Base-by-base conservation (phyloP, 2,888 invertebrate genomes). In the Alloplasta piceator region DNA sequence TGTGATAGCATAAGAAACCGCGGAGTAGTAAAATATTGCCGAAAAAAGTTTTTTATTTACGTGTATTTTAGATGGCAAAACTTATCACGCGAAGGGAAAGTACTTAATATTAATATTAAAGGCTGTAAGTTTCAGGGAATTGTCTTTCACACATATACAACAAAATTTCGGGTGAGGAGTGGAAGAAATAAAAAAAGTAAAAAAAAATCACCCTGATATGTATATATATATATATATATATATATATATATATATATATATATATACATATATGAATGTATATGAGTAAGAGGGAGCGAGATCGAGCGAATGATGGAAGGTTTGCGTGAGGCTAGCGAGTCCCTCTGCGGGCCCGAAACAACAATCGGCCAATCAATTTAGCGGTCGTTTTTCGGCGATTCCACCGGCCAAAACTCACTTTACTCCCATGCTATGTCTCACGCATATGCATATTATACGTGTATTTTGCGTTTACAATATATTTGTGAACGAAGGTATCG, bases 311-410 rank as follows among this genome's bases (percentile, higher is more conserved):
- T 58, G 61, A 12, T 26, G 61, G 60, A 74, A 71, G 77, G 55
- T 58, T 71, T 43, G 56, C 60, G 58, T 71, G 63, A 72, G 46
- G 36, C 68, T 39, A 50, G 67, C 74, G 64, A 67, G 75, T 12
- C 50, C 6, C 66, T 71, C 63, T 68, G 48, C 56, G 64, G 12
- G 41, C 71, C 73, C 83, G 82, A 82, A 78, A 79, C 82, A 85
- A 58, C 82, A 84, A 83, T 86, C 84, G 46, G 77, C 86, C 87
- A 85, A 89, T 89, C 87, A 89, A 89, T 89, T 88, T 75, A 83
- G 75, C 74, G 80, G 82, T 78, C 74, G 78, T 80, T 82, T 79
- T 82, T 82, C 58, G 63, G 71, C 80, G 56, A 63, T 77, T 72
- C 55, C n/a, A 39, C 67, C 73, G 78, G 77, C 72, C 76, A 73